Evolutionary conservation across 1,140 invertebrate species (phyloP).

Genomic region (Euwallacea similis): DNA sequence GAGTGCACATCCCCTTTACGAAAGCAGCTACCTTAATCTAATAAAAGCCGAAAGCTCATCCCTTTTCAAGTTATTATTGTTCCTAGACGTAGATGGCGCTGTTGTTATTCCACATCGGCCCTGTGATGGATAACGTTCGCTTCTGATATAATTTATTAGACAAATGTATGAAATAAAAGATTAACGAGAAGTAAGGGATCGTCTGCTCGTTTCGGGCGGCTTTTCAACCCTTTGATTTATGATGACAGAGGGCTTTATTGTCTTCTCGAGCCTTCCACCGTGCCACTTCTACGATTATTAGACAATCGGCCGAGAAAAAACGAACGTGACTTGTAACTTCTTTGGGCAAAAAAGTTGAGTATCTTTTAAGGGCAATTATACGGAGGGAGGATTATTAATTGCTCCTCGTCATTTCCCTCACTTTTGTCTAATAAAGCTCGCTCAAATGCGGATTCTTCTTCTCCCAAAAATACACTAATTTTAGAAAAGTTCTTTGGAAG

Average conservation of each 20-base stretch:
- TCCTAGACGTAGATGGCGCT: neutral
- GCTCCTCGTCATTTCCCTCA: neutral
- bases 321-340: neutral
- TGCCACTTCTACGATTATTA: slow-evolving; percentile 13
- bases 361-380: neutral
- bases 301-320: slow-evolving; percentile 1
- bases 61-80: neutral
- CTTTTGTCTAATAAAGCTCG: no score
- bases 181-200: slow-evolving; percentile 15
- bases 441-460: no score
- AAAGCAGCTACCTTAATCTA: no score
- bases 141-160: slow-evolving; percentile 21
- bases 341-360: neutral
- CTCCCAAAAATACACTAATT: no score
- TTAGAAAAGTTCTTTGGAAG: no score
- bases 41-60: no score
- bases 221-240: slow-evolving; percentile 24
- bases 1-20: no score
- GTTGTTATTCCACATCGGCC: neutral
- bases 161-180: slow-evolving; percentile 26
- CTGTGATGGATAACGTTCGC: slow-evolving; percentile 11
- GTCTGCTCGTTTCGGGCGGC: slow-evolving; percentile 4
- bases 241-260: slow-evolving; percentile 26
- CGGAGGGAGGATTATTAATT: slow-evolving; percentile 2
- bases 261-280: slow-evolving; percentile 6